Conservation (phyloP, 2,797 vertebrate genomes). For the Channa striata region DNA sequence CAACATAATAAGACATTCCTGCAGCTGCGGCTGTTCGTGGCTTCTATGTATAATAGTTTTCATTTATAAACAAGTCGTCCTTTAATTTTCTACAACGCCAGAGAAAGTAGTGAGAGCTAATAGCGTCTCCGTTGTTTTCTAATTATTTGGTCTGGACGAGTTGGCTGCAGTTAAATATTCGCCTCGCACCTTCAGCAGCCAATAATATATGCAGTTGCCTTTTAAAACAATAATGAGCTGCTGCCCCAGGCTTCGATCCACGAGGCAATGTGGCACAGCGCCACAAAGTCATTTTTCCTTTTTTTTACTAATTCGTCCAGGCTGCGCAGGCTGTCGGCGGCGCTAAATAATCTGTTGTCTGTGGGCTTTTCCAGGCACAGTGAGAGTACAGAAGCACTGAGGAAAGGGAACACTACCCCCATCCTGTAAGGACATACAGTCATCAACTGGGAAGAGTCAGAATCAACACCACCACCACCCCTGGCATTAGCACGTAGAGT, state of each 20-base stretch:
- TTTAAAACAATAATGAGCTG: conserved; percentile 18
- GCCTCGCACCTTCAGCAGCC: conserved; percentile 22
- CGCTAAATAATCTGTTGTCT: conserved; percentile 64
- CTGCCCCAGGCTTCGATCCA: conserved; percentile 26
- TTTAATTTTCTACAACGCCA: conserved; percentile 8
- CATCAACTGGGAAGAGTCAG: conserved; percentile 71
- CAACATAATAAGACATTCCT: conserved; percentile 13
- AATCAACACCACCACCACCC: conserved; percentile 59
- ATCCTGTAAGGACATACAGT: conserved; percentile 72
- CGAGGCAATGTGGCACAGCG: conserved; percentile 6
- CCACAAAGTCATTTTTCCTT: conserved; percentile 25
- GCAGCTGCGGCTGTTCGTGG: neutral
- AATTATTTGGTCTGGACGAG: conserved; percentile 24
- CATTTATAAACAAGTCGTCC: conserved; percentile 10
- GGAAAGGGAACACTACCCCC: conserved; percentile 73
- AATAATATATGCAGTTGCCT: conserved; percentile 39
- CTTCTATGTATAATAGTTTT: conserved; percentile 3
- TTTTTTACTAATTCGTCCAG: conserved; percentile 6
- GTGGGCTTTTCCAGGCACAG: conserved; percentile 77
- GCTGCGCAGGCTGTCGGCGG: conserved; percentile 7
- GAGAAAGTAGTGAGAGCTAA: conserved; percentile 6
- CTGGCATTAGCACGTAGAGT: conserved; percentile 84
- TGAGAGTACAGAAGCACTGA: conserved; percentile 80
- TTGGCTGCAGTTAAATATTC: conserved; percentile 35
- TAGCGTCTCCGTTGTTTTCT: conserved; percentile 5